These are phyloP conservation scores for Platycercus adscitus DNA, from an alignment of 2,113 vertebrate species.

Conservation along the genomic window DNA sequence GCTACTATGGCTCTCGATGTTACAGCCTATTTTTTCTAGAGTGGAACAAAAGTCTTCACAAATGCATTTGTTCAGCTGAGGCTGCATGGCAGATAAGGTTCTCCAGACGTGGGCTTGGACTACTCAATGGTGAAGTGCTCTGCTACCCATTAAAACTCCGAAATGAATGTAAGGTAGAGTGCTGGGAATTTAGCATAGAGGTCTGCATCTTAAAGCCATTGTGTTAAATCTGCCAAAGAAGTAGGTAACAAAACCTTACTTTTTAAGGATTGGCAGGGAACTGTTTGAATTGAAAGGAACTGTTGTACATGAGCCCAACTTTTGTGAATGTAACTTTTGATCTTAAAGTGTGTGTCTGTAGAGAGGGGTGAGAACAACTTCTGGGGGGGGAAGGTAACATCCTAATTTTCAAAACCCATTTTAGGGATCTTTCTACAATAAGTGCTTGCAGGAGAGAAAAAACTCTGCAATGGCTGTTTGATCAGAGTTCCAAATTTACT, in stretches of 20 bases:
- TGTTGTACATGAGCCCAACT: not conserved
- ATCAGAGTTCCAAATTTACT: not conserved
- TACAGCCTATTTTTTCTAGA: not conserved
- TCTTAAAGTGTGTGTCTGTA: not conserved
- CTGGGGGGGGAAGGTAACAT: not conserved
- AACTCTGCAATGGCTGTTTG: not conserved
- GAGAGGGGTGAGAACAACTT: not conserved
- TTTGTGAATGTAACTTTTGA: not conserved
- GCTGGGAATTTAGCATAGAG: not conserved
- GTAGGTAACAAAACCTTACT: not conserved
- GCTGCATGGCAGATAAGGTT: not conserved
- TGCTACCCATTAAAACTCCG: not conserved
- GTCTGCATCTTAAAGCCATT: not conserved
- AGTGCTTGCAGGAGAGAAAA: not conserved
- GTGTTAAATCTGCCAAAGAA: not conserved
- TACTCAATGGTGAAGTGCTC: not conserved
- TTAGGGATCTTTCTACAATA: not conserved
- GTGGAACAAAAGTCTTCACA: not conserved
- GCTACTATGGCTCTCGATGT: not conserved
- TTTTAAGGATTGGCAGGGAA: not conserved
- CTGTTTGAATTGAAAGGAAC: not conserved
- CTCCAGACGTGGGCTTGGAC: not conserved
- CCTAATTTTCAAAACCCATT: not conserved
- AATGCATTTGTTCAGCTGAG: not conserved
- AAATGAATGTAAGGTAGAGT: not conserved